Percentiles rank a stretch among this genome's conserved stretches.
Conservation (phyloP, 2,113 vertebrate genomes). For the Neodontobutis hainanensis region DNA sequence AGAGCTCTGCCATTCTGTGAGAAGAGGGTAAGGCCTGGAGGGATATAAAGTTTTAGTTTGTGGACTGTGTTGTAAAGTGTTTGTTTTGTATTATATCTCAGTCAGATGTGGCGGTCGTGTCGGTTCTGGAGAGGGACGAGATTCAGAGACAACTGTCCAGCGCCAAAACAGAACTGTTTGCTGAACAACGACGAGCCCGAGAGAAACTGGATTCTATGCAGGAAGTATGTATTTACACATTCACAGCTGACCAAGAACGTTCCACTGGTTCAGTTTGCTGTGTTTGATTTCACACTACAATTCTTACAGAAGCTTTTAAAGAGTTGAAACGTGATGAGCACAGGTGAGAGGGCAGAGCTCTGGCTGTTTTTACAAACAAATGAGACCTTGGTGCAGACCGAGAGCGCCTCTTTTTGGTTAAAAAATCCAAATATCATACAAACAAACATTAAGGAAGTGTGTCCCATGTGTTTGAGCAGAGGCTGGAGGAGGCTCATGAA, state of each 20-base stretch:
- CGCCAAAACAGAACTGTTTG: slow-evolving; percentile 72
- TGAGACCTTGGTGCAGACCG: too few relatives aligned
- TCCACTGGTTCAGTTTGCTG: too few relatives aligned
- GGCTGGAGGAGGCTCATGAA: slow-evolving; percentile 72
- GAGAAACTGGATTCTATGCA: slow-evolving; percentile 70
- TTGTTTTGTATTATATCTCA: slow-evolving; percentile 16
- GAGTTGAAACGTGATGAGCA: too few relatives aligned
- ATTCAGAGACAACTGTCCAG: slow-evolving; percentile 71
- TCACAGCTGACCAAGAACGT: too few relatives aligned
- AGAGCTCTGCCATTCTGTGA: background rate
- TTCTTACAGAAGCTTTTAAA: too few relatives aligned
- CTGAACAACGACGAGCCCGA: slow-evolving; percentile 72
- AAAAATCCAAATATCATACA: too few relatives aligned
- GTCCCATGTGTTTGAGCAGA: slow-evolving; percentile 54
- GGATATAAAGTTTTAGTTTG: background rate
- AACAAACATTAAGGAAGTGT: too few relatives aligned
- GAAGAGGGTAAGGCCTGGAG: background rate
- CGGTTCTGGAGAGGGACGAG: slow-evolving; percentile 75
- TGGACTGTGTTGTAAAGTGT: background rate
- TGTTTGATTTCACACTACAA: too few relatives aligned
- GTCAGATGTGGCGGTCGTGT: slow-evolving; percentile 39
- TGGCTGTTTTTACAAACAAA: too few relatives aligned
- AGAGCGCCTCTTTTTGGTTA: too few relatives aligned
- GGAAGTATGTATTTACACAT: slow-evolving; percentile 63
- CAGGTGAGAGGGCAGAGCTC: too few relatives aligned